A percentile compares a stretch with the other conserved stretches of the same genome.
These are phyloP conservation scores for Prosapia bicincta DNA, from an alignment of 2,888 invertebrate genomes.

Conservation along the genomic window DNA sequence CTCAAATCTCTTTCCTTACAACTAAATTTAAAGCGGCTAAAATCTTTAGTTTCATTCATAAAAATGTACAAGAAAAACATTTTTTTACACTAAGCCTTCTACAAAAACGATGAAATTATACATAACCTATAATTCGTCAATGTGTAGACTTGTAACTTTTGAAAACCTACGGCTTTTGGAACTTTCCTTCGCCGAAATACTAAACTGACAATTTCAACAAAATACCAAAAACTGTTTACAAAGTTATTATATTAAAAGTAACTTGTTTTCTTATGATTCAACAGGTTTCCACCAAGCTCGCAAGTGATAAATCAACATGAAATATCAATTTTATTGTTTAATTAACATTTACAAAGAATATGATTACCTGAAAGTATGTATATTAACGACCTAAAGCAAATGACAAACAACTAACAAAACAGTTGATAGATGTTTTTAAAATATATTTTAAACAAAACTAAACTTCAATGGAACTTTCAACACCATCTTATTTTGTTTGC, in stretches of 20 bases:
- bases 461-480: not conserved
- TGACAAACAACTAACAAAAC: not conserved
- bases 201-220: no score
- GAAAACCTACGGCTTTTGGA: no score
- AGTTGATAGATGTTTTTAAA: not conserved
- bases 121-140: no score
- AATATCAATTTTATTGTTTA: not conserved
- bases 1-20: no score
- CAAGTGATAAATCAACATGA: not conserved
- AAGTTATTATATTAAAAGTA: not conserved
- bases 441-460: not conserved
- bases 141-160: no score
- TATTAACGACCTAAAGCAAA: not conserved
- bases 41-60: no score
- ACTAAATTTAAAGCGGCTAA: no score
- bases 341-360: not conserved
- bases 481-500: slow-evolving; percentile 1
- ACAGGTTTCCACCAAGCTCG: not conserved
- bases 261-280: not conserved
- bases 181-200: no score
- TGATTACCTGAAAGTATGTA: not conserved
- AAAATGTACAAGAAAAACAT: no score
- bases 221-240: not conserved
- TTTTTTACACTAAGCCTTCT: no score
- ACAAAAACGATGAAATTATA: no score